Evolutionary conservation across 2,797 vertebrate species (phyloP), one percentile per base, ranked within the genome.

Genomic region (Phrynocephalus vlangalii): DNA sequence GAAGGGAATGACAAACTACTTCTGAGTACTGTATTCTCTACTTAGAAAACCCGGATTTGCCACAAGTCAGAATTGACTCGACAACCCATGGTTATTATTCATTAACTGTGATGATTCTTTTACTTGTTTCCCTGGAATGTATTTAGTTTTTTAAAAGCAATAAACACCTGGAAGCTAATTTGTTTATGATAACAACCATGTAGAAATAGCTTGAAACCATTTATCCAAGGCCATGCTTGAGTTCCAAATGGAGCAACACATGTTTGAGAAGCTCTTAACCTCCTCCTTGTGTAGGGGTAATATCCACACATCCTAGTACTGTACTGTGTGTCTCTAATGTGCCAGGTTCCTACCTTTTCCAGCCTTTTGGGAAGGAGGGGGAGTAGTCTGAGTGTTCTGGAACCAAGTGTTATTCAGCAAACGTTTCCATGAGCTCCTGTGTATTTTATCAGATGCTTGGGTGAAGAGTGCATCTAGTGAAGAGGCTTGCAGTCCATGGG

Each of bases 151-250:
- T 20, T 26, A 66, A 63, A 60, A 67, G 22, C 22, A 26, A n/a
- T 80, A 33, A 79, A 11, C 84, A 33, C 77, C 15, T 84, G 13
- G 28, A 78, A 5, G 16, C 3, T 91, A 9, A 88, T 71, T 90
- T 78, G 66, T 77, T 91, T 88, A 1, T 0, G 9, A 75, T 1
- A 60, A 7, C 44, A 67, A 11, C 33, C 11, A 11, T 86, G 18
- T 63, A 33, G 8, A 89, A 56, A 89, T 1, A 16, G 20, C 48
- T 30, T 3, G 10, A 56, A 86, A 56, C 15, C 7, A 33, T 52
- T 56, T 70, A 78, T 67, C 28, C 38, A 8, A n/a, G 16, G 33
- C 10, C 38, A 8, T 48, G 16, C 26, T 30, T 60, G 68, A 56
- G 16, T 72, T 80, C 67, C 18, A 44, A 28, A 44, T 63, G 78